Conservation (phyloP, 2,888 invertebrate genomes). For the Drosophila neonasuta region DNA sequence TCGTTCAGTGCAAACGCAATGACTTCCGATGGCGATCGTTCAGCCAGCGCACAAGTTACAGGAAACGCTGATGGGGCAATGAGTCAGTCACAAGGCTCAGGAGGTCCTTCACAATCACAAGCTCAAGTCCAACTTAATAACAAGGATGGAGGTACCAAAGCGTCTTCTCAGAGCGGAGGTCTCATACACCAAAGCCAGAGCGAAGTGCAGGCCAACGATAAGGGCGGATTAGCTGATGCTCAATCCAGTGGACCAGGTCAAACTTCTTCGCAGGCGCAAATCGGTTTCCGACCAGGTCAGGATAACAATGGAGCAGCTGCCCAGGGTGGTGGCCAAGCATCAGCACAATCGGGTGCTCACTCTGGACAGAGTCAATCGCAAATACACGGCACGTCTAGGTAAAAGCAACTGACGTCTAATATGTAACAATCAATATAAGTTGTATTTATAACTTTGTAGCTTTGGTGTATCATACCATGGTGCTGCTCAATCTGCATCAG, state of each 20-base stretch:
- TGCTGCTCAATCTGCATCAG: constrained; percentile 92
- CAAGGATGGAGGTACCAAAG: constrained; percentile 89
- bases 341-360: constrained; percentile 89
- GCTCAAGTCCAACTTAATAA: constrained; percentile 89
- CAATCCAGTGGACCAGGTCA: constrained; percentile 92
- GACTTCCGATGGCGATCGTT: constrained; percentile 88
- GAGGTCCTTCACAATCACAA: constrained; percentile 89
- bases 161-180: constrained; percentile 89
- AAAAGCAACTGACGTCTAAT: background rate
- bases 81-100: constrained; percentile 89
- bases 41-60: constrained; percentile 85
- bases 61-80: constrained; percentile 89
- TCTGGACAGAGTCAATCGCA: constrained; percentile 92
- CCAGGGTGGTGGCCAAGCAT: constrained; percentile 89
- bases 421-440: background rate
- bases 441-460: constrained; percentile 77
- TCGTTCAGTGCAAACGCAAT: constrained; percentile 92
- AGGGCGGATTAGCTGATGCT: constrained; percentile 93
- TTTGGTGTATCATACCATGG: constrained; percentile 90
- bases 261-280: constrained; percentile 94
- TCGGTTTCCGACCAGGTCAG: constrained; percentile 90
- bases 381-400: constrained; percentile 89
- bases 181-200: constrained; percentile 87
- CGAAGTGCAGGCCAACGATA: constrained; percentile 88
- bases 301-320: constrained; percentile 83